Conservation (phyloP, 1,140 invertebrate genomes). For the Meloidogyne hapla region DNA sequence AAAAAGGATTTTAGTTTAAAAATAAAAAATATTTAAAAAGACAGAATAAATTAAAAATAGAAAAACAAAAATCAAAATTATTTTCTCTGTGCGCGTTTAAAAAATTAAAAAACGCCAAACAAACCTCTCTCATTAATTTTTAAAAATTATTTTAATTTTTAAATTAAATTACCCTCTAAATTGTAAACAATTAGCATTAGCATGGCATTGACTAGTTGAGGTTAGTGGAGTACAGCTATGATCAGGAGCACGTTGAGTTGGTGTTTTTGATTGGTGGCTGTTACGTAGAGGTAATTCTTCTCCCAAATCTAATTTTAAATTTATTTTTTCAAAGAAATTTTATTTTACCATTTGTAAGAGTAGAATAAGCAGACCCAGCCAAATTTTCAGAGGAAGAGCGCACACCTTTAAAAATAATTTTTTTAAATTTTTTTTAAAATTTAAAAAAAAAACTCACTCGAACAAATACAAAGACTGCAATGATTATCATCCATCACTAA, state of each 20-base stretch:
- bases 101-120: no score
- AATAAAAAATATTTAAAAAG: no score
- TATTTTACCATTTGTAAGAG: conserved; percentile 7
- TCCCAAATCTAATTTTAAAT: not conserved
- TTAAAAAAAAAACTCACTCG: conserved; percentile 23
- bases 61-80: not conserved
- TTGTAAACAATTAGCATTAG: conserved; percentile 13
- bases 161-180: not conserved
- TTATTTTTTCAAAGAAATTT: not conserved
- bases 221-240: conserved; percentile 19
- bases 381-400: conserved; percentile 17
- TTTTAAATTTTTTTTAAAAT: no score
- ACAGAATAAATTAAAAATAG: no score
- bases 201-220: conserved; percentile 29
- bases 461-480: conserved; percentile 41
- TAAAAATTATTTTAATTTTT: no score
- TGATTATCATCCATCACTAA: conserved; percentile 35
- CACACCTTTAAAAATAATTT: not conserved
- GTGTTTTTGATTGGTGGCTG: not conserved
- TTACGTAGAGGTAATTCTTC: not conserved
- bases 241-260: conserved; percentile 17
- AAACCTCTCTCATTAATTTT: no score
- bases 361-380: conserved; percentile 19
- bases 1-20: no score
- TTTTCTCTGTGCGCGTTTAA: no score